Percentiles rank a stretch among this genome's conserved stretches.
Conservation (phyloP, 2,113 vertebrate genomes). For the Anoura caudifer region DNA sequence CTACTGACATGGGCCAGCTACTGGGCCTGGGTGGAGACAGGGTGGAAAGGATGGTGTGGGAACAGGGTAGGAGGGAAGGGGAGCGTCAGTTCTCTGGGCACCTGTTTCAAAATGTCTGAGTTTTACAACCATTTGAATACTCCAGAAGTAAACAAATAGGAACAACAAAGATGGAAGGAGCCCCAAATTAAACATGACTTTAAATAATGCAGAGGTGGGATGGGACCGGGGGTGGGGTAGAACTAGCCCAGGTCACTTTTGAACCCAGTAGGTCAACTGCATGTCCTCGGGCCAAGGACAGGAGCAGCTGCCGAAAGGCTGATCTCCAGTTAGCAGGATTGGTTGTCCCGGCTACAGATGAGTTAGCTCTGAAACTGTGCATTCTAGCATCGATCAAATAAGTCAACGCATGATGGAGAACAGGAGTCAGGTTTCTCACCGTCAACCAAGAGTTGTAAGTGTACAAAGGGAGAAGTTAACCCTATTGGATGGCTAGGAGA, state of each 20-base stretch:
- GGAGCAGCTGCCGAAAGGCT: background rate
- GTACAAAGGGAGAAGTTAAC: background rate
- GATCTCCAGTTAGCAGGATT: background rate
- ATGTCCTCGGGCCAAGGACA: background rate
- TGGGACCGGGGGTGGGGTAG: background rate
- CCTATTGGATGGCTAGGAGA: background rate
- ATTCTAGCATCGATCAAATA: background rate
- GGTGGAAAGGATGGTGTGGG: background rate
- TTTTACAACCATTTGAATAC: background rate
- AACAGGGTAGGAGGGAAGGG: background rate
- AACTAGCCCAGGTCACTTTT: background rate
- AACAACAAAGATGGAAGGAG: background rate
- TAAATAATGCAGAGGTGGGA: background rate
- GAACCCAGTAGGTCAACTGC: background rate
- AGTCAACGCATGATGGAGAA: background rate
- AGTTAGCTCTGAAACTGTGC: background rate
- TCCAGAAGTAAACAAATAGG: background rate
- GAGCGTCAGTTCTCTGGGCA: background rate
- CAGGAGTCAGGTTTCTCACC: background rate
- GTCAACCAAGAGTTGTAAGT: background rate
- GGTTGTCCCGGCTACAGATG: background rate
- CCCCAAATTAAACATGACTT: background rate
- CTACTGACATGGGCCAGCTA: background rate
- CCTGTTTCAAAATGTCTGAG: background rate
- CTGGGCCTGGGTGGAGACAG: background rate